Evolutionary conservation across 2,797 vertebrate species (phyloP).

Genomic region (Propithecus perrieri): DNA sequence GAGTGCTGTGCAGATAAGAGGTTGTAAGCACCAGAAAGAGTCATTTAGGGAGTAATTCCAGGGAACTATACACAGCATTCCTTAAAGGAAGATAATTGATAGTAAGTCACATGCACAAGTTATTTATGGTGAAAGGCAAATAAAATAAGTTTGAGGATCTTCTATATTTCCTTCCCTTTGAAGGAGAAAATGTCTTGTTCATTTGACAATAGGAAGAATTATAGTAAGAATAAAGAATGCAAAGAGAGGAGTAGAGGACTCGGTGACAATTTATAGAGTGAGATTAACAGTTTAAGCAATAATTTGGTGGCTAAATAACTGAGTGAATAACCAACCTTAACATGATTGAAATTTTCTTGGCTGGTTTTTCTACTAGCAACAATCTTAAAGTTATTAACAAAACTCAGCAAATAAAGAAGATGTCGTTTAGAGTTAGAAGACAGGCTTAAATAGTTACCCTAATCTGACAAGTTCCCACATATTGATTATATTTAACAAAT

Average conservation of each 20-base stretch:
- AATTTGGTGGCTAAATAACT: neutral
- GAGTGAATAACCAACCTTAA: neutral
- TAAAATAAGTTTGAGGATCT: neutral
- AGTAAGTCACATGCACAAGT: neutral
- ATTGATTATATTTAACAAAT: neutral
- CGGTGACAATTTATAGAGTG: neutral
- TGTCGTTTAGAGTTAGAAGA: neutral
- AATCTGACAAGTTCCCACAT: neutral
- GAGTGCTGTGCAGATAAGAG: neutral
- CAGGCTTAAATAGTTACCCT: neutral
- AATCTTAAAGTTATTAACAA: neutral
- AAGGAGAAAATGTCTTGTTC: neutral
- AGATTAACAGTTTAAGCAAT: neutral
- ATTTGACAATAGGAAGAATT: neutral
- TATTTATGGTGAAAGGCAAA: constrained; percentile 16
- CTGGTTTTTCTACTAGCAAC: neutral
- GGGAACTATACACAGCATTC: neutral
- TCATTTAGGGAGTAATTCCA: neutral
- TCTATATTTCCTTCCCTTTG: neutral
- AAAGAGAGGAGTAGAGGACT: neutral
- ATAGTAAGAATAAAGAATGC: neutral
- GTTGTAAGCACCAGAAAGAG: neutral
- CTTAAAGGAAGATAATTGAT: neutral
- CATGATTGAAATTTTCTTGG: neutral
- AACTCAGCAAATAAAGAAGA: neutral